phyloP scores from a whole-genome alignment of 2,888 invertebrate genomes.

The Stictocephala bisonia region DNA sequence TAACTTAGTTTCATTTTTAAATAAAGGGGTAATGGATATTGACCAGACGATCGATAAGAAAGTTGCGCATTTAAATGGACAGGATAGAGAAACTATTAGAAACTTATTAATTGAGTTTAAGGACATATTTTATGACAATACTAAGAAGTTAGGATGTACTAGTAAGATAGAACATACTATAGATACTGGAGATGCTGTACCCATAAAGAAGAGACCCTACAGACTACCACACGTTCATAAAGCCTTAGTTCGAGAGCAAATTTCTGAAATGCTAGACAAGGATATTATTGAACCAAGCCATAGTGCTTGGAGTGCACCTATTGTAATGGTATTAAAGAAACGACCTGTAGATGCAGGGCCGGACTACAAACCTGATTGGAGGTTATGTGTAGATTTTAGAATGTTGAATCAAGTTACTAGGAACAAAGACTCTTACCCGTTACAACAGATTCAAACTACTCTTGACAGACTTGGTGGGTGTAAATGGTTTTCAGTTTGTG shows the following conservation, averaged over 20 bases:
- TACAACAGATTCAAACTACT: background rate
- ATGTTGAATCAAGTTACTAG: slow-evolving; percentile 6
- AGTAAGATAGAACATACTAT: slow-evolving; percentile 29
- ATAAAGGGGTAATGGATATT: background rate
- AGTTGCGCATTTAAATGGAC: background rate
- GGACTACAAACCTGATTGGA: background rate
- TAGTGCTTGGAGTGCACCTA: slow-evolving; percentile 17
- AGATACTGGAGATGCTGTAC: slow-evolving; percentile 22
- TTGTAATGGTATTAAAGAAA: slow-evolving; percentile 27
- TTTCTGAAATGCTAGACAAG: slow-evolving; percentile 10
- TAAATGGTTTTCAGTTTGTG: slow-evolving; percentile 10
- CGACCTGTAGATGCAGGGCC: background rate
- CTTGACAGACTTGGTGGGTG: background rate
- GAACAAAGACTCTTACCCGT: slow-evolving; percentile 16
- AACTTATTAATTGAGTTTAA: slow-evolving; percentile 7
- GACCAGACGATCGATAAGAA: slow-evolving; percentile 17
- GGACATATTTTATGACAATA: slow-evolving; percentile 25
- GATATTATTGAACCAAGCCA: slow-evolving; percentile 29
- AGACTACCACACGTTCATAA: slow-evolving; percentile 29
- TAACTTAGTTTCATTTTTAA: background rate
- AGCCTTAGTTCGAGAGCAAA: background rate
- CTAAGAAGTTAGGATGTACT: background rate
- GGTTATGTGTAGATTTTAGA: slow-evolving; percentile 31
- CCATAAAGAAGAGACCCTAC: slow-evolving; percentile 23
- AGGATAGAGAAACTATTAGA: background rate